Percentiles rank a stretch among this genome's conserved stretches.
Conservation (phyloP, 2,888 invertebrate genomes). For the Tillus elongatus region DNA sequence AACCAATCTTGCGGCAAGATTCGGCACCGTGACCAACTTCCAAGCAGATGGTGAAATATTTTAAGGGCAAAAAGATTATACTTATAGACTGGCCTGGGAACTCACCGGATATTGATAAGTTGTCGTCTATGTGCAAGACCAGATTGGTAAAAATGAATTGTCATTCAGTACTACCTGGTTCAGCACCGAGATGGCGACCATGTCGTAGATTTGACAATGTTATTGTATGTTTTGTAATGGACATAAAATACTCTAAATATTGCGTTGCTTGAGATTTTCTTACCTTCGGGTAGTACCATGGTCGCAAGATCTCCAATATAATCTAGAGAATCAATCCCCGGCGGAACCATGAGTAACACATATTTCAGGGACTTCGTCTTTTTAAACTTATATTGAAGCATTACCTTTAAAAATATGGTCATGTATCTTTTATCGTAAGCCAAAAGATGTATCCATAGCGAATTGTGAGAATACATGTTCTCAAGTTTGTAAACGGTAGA, state of each 20-base stretch:
- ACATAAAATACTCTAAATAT: not conserved
- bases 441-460: constrained; percentile 52
- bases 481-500: constrained; percentile 42
- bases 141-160: too few species aligned
- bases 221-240: too few species aligned
- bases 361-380: constrained; percentile 44
- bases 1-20: too few species aligned
- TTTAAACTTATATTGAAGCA: constrained; percentile 45
- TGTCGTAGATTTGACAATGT: too few species aligned
- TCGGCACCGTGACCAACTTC: too few species aligned
- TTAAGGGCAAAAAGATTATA: too few species aligned
- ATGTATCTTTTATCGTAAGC: constrained; percentile 47
- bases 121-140: too few species aligned
- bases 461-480: constrained; percentile 46
- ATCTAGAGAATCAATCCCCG: constrained; percentile 31
- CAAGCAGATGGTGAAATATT: too few species aligned
- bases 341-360: constrained; percentile 47
- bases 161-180: too few species aligned
- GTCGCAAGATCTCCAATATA: constrained; percentile 32
- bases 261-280: not conserved
- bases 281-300: constrained; percentile 29
- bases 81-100: too few species aligned
- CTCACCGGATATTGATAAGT: too few species aligned
- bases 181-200: too few species aligned
- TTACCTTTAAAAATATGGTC: constrained; percentile 34